Conservation (phyloP, 2,797 vertebrate genomes). For the Thaleichthys pacificus region DNA sequence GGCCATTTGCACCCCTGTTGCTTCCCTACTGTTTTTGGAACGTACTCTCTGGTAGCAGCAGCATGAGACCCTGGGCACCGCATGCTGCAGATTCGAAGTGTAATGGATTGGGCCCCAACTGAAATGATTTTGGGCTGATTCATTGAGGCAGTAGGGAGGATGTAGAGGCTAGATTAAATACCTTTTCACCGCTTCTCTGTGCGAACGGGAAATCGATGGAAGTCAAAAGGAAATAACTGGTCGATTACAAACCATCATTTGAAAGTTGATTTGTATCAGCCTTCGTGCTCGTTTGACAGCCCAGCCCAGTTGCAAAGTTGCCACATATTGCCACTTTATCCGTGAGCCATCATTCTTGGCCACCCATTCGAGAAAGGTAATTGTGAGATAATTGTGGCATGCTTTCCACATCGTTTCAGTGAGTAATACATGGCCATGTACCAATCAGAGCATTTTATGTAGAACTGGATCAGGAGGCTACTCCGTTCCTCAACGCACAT, state of each 20-base stretch:
- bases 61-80: not conserved
- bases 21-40: constrained; percentile 31
- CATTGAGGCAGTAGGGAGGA: not conserved
- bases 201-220: not conserved
- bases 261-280: not conserved
- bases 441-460: not conserved
- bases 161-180: not conserved
- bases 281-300: not conserved
- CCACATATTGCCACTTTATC: too few species aligned
- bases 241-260: not conserved
- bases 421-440: not conserved
- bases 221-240: not conserved
- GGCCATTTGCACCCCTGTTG: not conserved
- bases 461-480: not conserved
- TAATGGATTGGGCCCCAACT: not conserved
- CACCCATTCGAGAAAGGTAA: too few species aligned
- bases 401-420: too few species aligned
- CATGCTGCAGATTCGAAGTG: not conserved
- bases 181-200: not conserved
- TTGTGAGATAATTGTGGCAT: too few species aligned
- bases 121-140: not conserved
- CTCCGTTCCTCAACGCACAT: not conserved
- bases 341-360: too few species aligned
- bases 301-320: too few species aligned
- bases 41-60: constrained; percentile 42